Evolutionary conservation across 2,113 vertebrate genomes (phyloP).

Genomic region (Pogona vitticeps): DNA sequence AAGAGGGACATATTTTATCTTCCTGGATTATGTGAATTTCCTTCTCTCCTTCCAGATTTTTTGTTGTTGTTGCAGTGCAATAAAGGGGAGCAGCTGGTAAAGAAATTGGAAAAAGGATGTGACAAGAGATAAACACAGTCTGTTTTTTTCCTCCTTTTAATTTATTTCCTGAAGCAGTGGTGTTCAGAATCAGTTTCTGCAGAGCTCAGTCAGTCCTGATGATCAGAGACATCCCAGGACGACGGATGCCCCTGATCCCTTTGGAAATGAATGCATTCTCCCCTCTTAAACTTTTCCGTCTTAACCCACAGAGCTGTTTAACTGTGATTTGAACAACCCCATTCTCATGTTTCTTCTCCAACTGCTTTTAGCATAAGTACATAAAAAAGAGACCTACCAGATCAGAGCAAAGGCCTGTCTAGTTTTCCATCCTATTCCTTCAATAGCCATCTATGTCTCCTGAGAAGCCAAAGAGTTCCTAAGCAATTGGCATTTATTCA

Average conservation of each 20-base stretch:
- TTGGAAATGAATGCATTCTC: neutral
- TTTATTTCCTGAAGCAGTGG: slow-evolving; percentile 2
- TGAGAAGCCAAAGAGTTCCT: no score
- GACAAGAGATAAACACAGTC: slow-evolving; percentile 23
- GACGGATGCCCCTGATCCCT: neutral
- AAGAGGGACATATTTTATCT: slow-evolving; percentile 37
- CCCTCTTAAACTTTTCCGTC: neutral
- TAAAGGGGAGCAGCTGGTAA: neutral
- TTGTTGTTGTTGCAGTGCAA: neutral
- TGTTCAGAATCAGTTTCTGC: neutral
- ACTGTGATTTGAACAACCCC: neutral
- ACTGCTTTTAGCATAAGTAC: neutral
- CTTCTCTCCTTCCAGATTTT: slow-evolving; percentile 4
- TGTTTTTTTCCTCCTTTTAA: slow-evolving; percentile 23
- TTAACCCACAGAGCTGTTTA: neutral
- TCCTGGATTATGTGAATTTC: slow-evolving; percentile 52
- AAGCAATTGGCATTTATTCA: neutral
- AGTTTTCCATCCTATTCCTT: neutral
- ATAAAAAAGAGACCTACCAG: neutral
- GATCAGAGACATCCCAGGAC: slow-evolving; percentile 11
- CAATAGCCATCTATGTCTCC: no score
- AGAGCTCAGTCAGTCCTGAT: neutral
- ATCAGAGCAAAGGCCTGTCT: neutral
- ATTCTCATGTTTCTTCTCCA: neutral
- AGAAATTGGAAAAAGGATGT: slow-evolving; percentile 27